A percentile compares a stretch with the other conserved stretches of the same genome.
Evolutionary conservation across 1,140 invertebrate species (phyloP).

Genomic region (Drosophila varians): DNA sequence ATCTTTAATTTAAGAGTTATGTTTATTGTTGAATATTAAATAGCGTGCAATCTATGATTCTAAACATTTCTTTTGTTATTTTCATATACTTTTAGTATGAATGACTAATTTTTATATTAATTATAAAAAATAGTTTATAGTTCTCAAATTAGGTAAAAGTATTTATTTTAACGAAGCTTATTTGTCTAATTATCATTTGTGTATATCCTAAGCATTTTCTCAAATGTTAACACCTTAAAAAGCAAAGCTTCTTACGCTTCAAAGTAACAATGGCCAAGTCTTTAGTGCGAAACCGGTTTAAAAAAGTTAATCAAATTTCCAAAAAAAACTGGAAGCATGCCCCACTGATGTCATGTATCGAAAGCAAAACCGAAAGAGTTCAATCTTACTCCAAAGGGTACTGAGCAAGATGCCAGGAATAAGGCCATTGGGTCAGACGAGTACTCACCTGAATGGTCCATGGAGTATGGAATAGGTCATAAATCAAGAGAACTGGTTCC

Average conservation of each 20-base stretch:
- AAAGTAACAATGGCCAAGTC: not conserved
- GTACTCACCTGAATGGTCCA: slow-evolving; percentile 11
- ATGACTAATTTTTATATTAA: no score
- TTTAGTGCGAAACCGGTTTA: slow-evolving; percentile 22
- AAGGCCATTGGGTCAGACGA: slow-evolving; percentile 29
- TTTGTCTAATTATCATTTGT: no score
- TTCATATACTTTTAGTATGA: no score
- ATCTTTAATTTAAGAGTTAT: not conserved
- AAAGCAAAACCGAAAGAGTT: not conserved
- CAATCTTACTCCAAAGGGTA: no score
- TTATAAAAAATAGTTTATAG: no score
- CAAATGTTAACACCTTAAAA: not conserved
- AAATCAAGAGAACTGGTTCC: slow-evolving; percentile 38
- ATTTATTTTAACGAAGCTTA: no score
- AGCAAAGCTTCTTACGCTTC: not conserved
- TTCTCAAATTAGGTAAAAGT: no score
- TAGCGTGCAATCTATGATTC: not conserved
- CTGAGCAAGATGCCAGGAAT: slow-evolving; percentile 10
- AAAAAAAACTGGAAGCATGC: not conserved
- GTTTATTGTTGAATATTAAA: not conserved
- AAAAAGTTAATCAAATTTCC: slow-evolving; percentile 21
- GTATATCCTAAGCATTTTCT: not conserved
- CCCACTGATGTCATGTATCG: slow-evolving; percentile 29
- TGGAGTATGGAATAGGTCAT: slow-evolving; percentile 19
- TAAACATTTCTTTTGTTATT: no score